Evolutionary conservation across 2,113 vertebrate genomes (phyloP), one percentile per base, ranked within the genome.

Genomic region (Cyanistes caeruleus): DNA sequence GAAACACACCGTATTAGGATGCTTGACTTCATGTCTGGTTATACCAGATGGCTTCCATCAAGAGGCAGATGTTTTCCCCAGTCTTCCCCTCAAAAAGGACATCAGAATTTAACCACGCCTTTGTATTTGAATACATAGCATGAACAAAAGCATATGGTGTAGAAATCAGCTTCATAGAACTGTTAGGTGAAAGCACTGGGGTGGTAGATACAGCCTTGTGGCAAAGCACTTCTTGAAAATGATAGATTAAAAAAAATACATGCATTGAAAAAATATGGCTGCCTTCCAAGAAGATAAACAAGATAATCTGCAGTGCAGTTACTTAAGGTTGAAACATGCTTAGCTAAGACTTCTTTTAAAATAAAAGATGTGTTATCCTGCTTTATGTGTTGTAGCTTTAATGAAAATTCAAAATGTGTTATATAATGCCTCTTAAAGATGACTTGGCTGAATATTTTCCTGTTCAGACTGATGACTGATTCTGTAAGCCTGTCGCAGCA

Each of bases 31-130:
- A 95, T 62, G 91, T 97, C 97, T 97, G 91, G 83, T 84, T 80
- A 62, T 44, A 84, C 84, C 96, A 97, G 96, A 96, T 89, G 95
- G 96, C 73, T 96, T 95, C 77, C 84, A 96, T 97, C 87, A 92
- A 94, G 89, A 82, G 43, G 70, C 97, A 97, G 97, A 93, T 96
- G 96, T 97, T 96, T 94, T 94, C 72, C 68, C 33, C 64, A 68
- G 86, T 73, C 92, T 88, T 88, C 48, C 76, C 78, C 58, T 86
- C 35, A 68, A 81, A 97, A 86, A 85, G 93, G 87, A 62, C 89
- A 86, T 94, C 92, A 94, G 94, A 79, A 80, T 92, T 91, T 89
- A 90, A 80, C 91, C 95, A 96, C 7, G 12, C 89, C 96, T 95
- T 84, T 90, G 30, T 70, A 65, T 95, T 72, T 89, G 70, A 84